Conservation (phyloP, 2,113 vertebrate species). For the Carettochelys insculpta region DNA sequence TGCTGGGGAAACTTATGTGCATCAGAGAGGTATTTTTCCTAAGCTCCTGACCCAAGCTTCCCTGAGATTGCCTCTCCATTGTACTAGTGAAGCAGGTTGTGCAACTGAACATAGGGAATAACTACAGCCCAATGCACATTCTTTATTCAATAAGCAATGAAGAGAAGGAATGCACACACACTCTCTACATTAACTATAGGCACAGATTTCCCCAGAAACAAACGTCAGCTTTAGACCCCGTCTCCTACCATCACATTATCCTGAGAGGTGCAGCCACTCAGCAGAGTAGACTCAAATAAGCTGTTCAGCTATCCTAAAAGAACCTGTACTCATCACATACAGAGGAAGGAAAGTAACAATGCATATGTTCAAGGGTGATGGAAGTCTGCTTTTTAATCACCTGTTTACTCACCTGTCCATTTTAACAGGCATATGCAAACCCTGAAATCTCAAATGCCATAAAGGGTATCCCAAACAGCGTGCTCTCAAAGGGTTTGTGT, state of each 20-base stretch:
- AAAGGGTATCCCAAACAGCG: constrained; percentile 62
- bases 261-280: constrained; percentile 8
- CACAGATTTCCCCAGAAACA: constrained; percentile 49
- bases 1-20: no score
- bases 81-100: not conserved
- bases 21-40: no score
- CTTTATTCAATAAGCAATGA: constrained; percentile 37
- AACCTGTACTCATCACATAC: constrained; percentile 36
- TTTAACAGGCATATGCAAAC: constrained; percentile 52
- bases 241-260: constrained; percentile 20
- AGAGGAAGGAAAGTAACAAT: constrained; percentile 18
- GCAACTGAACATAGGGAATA: not conserved
- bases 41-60: no score
- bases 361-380: not conserved
- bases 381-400: constrained; percentile 48
- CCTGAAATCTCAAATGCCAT: constrained; percentile 63
- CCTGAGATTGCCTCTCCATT: not conserved
- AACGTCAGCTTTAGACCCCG: constrained; percentile 41
- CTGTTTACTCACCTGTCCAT: constrained; percentile 38
- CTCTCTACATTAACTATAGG: not conserved
- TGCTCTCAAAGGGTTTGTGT: constrained; percentile 63
- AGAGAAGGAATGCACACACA: not conserved
- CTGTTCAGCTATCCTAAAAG: not conserved
- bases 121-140: constrained; percentile 19
- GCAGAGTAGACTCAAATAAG: not conserved